Evolutionary conservation across 2,113 vertebrate genomes (phyloP).

Genomic region (Bostrychus sinensis): DNA sequence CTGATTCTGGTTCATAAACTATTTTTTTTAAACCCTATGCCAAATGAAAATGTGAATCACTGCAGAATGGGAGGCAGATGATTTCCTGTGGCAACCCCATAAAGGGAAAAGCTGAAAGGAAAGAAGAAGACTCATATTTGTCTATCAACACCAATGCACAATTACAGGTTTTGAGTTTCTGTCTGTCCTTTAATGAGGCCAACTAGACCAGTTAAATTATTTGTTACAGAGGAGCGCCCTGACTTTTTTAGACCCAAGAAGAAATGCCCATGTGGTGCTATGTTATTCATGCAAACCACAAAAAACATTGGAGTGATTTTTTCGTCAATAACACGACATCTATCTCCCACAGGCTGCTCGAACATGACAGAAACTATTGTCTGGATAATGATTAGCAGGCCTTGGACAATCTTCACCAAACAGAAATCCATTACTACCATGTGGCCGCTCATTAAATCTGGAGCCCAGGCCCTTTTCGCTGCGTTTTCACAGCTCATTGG

Average conservation of each 20-base stretch:
- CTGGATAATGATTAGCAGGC: slow-evolving; percentile 14
- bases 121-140: slow-evolving; percentile 73
- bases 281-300: slow-evolving; percentile 34
- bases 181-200: slow-evolving; percentile 53
- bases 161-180: slow-evolving; percentile 72
- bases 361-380: slow-evolving; percentile 28
- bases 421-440: slow-evolving; percentile 11
- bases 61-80: too few relatives aligned
- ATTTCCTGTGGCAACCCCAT: too few relatives aligned
- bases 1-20: slow-evolving; percentile 74
- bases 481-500: slow-evolving; percentile 14
- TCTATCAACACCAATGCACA: slow-evolving; percentile 64
- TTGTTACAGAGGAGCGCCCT: slow-evolving; percentile 48
- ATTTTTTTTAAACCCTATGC: too few relatives aligned
- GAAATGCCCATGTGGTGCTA: slow-evolving; percentile 13
- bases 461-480: neutral
- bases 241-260: slow-evolving; percentile 13
- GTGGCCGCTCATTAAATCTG: neutral
- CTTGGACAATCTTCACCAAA: slow-evolving; percentile 8
- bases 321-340: slow-evolving; percentile 14
- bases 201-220: slow-evolving; percentile 51
- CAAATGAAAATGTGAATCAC: too few relatives aligned
- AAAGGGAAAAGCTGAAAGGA: too few relatives aligned
- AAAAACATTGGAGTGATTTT: neutral
- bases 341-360: slow-evolving; percentile 7